phyloP scores from a whole-genome alignment of 1,140 invertebrate species.

The Papilio xuthus region DNA sequence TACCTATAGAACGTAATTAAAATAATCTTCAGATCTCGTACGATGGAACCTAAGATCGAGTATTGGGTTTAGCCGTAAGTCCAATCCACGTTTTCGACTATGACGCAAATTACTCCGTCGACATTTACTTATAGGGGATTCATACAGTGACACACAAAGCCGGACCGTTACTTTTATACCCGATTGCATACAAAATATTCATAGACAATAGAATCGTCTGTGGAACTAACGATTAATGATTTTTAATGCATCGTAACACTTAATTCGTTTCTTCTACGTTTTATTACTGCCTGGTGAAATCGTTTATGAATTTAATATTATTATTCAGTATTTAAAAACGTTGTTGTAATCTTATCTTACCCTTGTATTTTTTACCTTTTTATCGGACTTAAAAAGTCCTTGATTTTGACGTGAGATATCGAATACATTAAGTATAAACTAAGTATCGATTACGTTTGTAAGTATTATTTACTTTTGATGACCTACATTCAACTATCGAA shows the following conservation, averaged over 20 bases:
- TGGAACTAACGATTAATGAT: slow-evolving; percentile 18
- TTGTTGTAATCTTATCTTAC: not conserved
- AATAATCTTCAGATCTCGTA: not conserved
- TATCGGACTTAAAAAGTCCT: slow-evolving; percentile 21
- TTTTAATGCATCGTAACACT: slow-evolving; percentile 12
- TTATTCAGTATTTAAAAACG: not conserved
- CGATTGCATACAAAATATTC: slow-evolving; percentile 8
- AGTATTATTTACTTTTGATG: slow-evolving; percentile 33
- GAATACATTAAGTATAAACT: slow-evolving; percentile 7
- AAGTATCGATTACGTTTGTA: slow-evolving; percentile 18
- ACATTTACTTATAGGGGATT: slow-evolving; percentile 3
- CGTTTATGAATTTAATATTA: not conserved
- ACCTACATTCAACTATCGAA: slow-evolving; percentile 28
- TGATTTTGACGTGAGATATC: slow-evolving; percentile 34
- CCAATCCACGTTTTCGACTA: no score
- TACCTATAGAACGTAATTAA: not conserved
- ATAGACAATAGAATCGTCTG: not conserved
- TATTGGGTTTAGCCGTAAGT: no score
- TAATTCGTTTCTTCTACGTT: not conserved
- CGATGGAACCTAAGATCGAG: no score
- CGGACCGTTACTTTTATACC: not conserved
- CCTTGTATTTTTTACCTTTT: slow-evolving; percentile 11
- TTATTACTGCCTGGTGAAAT: not conserved
- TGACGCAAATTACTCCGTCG: not conserved
- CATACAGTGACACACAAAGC: slow-evolving; percentile 2